Conservation (phyloP, 2,113 vertebrate genomes). For the Atherinomorus stipes region DNA sequence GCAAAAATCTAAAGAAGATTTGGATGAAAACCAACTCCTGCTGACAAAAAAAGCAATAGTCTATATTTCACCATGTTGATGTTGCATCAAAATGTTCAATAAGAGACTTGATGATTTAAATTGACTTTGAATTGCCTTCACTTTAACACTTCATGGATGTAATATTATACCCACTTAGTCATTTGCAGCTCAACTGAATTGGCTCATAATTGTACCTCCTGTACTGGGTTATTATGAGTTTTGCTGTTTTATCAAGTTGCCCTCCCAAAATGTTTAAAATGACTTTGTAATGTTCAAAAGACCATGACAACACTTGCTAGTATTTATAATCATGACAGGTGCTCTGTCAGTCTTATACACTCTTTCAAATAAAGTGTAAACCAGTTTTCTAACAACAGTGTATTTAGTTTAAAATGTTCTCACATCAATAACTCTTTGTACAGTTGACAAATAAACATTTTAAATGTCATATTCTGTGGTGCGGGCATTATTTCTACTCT, state of each 20-base stretch:
- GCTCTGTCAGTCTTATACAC: too few species aligned
- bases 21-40: background rate
- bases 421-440: slow-evolving; percentile 37
- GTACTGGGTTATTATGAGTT: too few species aligned
- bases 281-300: too few species aligned
- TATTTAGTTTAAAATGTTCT: slow-evolving; percentile 28
- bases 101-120: background rate
- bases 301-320: too few species aligned
- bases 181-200: background rate
- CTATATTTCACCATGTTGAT: background rate
- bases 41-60: background rate
- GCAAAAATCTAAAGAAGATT: background rate
- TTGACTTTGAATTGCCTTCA: background rate
- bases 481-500: background rate
- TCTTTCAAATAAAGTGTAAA: too few species aligned
- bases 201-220: too few species aligned
- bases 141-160: background rate
- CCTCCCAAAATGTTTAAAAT: too few species aligned
- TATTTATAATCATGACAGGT: too few species aligned
- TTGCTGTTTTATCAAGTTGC: too few species aligned
- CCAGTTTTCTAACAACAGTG: slow-evolving; percentile 19
- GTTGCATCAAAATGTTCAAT: background rate
- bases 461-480: background rate
- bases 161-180: background rate
- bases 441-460: slow-evolving; percentile 40